Percentiles rank a stretch among this genome's conserved stretches.
These are phyloP conservation scores for Dugesia japonica DNA, from an alignment of 2,888 invertebrate genomes.

Conservation along the genomic window DNA sequence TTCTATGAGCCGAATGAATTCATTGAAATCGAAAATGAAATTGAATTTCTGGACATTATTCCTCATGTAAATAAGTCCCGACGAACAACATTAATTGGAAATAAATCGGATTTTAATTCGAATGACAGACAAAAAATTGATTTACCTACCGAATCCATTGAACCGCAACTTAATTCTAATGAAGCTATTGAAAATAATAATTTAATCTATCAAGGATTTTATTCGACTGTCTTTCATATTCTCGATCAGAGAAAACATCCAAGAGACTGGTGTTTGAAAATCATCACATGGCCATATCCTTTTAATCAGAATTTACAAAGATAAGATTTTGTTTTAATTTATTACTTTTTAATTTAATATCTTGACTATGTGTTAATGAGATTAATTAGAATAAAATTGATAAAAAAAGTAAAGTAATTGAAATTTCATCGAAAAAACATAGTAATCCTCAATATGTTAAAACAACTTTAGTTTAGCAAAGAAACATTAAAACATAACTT, in stretches of 20 bases:
- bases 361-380: no score
- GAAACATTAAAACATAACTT: no score
- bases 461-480: no score
- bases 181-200: no score
- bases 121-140: not conserved
- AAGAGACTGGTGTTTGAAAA: slow-evolving; percentile 78
- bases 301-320: no score
- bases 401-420: no score
- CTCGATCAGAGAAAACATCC: slow-evolving; percentile 74
- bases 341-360: no score
- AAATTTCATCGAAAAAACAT: no score
- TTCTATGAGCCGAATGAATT: slow-evolving; percentile 1
- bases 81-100: not conserved
- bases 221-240: slow-evolving; percentile 67
- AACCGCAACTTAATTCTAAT: not conserved
- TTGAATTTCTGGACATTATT: not conserved
- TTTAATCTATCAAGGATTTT: slow-evolving; percentile 77
- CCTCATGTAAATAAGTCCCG: not conserved
- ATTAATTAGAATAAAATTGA: no score
- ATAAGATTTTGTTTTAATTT: no score
- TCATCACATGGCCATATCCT: slow-evolving; percentile 99
- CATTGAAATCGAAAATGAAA: not conserved
- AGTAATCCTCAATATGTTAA: no score
- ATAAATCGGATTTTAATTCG: not conserved
- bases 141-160: not conserved